A percentile compares a stretch with the other conserved stretches of the same genome.
These are phyloP conservation scores for Rhynchotus rufescens DNA, from an alignment of 2,797 vertebrate genomes.

Conservation along the genomic window DNA sequence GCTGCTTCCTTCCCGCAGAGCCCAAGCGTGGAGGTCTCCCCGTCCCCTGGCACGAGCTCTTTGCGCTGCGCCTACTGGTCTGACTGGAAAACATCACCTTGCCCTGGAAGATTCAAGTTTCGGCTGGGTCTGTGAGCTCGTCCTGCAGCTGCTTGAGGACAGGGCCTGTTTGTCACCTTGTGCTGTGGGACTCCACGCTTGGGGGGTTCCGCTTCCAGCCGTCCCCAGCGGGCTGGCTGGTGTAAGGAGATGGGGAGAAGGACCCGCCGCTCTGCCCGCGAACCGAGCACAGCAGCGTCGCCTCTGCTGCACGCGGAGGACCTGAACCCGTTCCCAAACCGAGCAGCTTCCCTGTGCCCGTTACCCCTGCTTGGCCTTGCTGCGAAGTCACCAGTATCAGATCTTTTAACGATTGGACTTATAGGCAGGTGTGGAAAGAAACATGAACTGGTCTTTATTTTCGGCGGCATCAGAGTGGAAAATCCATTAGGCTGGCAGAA, in stretches of 20 bases:
- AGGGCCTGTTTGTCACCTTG: accelerated
- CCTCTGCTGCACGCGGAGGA: background rate
- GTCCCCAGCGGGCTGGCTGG: accelerated
- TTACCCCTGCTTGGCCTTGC: background rate
- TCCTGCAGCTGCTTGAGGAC: background rate
- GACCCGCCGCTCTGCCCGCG: background rate
- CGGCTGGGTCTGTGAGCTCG: background rate
- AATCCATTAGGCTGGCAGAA: background rate
- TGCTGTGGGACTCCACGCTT: background rate
- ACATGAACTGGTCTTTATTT: background rate
- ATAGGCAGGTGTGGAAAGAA: background rate
- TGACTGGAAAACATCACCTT: background rate
- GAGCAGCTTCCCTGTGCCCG: background rate
- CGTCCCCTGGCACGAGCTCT: background rate
- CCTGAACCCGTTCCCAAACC: background rate
- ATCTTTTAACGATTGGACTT: background rate
- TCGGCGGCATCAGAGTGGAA: background rate
- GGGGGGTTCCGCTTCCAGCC: background rate
- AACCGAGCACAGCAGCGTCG: background rate
- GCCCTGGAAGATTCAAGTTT: background rate
- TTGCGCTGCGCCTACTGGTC: background rate
- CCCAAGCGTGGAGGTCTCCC: background rate
- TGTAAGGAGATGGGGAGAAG: background rate
- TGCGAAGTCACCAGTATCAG: background rate
- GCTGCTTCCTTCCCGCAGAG: background rate